A percentile compares a stretch with the other conserved stretches of the same genome.
These are phyloP conservation scores for Drosophila anomalipes DNA, from an alignment of 2,888 invertebrate species.

Conservation along the genomic window DNA sequence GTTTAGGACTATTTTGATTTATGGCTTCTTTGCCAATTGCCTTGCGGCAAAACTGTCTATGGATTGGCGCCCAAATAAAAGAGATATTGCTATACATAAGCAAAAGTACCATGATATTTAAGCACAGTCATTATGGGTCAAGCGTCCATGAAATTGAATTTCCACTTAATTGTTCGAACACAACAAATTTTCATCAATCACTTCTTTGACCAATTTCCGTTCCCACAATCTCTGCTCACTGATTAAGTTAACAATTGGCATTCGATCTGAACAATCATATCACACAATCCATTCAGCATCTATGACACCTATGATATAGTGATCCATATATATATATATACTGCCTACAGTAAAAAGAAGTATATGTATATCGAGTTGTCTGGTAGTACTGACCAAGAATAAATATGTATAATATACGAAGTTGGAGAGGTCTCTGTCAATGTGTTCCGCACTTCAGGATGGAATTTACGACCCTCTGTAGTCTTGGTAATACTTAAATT, in stretches of 20 bases:
- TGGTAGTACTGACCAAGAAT: not conserved
- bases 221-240: not conserved
- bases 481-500: not conserved
- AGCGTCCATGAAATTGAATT: slow-evolving; percentile 36
- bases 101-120: slow-evolving; percentile 7
- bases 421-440: not conserved
- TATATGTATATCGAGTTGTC: too few species aligned
- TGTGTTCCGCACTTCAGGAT: too few species aligned
- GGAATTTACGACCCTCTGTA: not conserved
- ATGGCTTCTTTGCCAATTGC: slow-evolving; percentile 52
- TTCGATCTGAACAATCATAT: not conserved
- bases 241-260: not conserved
- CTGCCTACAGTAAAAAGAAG: not conserved
- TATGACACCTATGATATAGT: not conserved
- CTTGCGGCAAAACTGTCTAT: slow-evolving; percentile 44
- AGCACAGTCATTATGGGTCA: slow-evolving; percentile 6
- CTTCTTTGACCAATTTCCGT: not conserved
- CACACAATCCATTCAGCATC: not conserved
- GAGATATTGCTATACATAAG: slow-evolving; percentile 13
- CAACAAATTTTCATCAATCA: slow-evolving; percentile 20
- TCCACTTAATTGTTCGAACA: slow-evolving; percentile 2
- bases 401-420: not conserved
- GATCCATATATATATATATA: not conserved
- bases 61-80: slow-evolving; percentile 37
- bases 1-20: slow-evolving; percentile 68